phyloP scores from a whole-genome alignment of 2,888 invertebrate genomes.

The Cepaea hortensis region DNA sequence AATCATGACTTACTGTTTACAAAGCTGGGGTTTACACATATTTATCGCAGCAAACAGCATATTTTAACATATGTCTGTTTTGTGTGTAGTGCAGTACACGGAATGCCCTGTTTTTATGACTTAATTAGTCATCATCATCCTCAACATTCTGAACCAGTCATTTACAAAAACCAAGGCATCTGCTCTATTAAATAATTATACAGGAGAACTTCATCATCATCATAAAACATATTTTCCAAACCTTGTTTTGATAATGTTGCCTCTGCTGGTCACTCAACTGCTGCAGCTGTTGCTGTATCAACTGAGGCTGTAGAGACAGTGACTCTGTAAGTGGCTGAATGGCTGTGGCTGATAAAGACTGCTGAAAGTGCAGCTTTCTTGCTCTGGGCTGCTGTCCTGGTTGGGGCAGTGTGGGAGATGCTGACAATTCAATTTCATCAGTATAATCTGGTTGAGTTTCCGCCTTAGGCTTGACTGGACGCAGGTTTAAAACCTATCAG shows the following conservation, averaged over 20 bases:
- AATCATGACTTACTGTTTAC: too few relatives aligned
- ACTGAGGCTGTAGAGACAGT: constrained; percentile 7
- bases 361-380: constrained; percentile 33
- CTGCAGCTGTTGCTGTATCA: not conserved
- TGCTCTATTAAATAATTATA: too few relatives aligned
- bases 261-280: not conserved
- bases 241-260: not conserved
- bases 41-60: too few relatives aligned
- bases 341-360: not conserved
- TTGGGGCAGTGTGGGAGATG: constrained; percentile 47
- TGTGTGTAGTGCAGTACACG: too few relatives aligned
- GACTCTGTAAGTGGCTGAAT: not conserved
- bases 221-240: not conserved
- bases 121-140: too few relatives aligned
- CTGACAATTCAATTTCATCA: constrained; percentile 49
- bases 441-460: not conserved
- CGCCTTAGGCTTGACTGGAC: constrained; percentile 36
- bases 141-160: too few relatives aligned
- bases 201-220: too few relatives aligned
- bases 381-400: constrained; percentile 31
- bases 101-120: too few relatives aligned
- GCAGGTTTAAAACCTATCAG: constrained; percentile 46
- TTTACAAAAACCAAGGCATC: too few relatives aligned
- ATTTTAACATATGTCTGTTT: too few relatives aligned
- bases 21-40: too few relatives aligned